These are phyloP conservation scores for Malacoctenus gilli DNA, from an alignment of 2,797 vertebrate genomes.

Conservation along the genomic window DNA sequence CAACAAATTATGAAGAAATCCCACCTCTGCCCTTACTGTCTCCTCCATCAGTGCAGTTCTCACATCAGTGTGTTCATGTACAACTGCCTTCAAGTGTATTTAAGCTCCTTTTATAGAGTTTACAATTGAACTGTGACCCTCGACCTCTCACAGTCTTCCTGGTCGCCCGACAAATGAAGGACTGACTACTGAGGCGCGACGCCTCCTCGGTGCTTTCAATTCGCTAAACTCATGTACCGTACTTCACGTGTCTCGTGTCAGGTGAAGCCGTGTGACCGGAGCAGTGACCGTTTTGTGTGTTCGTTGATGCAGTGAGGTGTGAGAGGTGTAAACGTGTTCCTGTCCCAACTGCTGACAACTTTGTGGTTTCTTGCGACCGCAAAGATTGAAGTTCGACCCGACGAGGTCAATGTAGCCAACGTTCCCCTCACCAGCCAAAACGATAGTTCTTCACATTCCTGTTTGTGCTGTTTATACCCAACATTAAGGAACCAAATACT, in stretches of 20 bases:
- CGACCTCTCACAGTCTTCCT: constrained; percentile 55
- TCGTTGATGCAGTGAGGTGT: constrained; percentile 15
- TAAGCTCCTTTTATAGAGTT: constrained; percentile 24
- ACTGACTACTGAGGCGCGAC: constrained; percentile 16
- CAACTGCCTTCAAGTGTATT: constrained; percentile 28
- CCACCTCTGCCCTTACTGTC: constrained; percentile 6
- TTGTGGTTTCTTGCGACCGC: constrained; percentile 34
- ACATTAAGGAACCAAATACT: constrained; percentile 74
- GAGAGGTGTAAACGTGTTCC: constrained; percentile 7
- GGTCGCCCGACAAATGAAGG: constrained; percentile 55
- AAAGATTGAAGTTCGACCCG: constrained; percentile 41
- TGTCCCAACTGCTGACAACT: constrained; percentile 48
- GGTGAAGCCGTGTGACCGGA: constrained; percentile 43
- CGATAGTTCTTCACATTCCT: constrained; percentile 76
- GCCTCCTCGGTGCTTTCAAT: constrained; percentile 49
- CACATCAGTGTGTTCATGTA: constrained; percentile 23
- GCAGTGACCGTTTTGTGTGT: constrained; percentile 21
- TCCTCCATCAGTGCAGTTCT: constrained; percentile 23
- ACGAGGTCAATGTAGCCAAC: constrained; percentile 58
- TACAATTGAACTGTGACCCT: constrained; percentile 59
- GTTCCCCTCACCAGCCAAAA: constrained; percentile 66
- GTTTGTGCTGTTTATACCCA: constrained; percentile 75
- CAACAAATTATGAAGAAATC: constrained; percentile 1
- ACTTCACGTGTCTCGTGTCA: constrained; percentile 22
- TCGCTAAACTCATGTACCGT: constrained; percentile 24